A percentile compares a stretch with the other conserved stretches of the same genome.
Conservation (phyloP, 2,113 vertebrate genomes). For the Bostrychus sinensis region DNA sequence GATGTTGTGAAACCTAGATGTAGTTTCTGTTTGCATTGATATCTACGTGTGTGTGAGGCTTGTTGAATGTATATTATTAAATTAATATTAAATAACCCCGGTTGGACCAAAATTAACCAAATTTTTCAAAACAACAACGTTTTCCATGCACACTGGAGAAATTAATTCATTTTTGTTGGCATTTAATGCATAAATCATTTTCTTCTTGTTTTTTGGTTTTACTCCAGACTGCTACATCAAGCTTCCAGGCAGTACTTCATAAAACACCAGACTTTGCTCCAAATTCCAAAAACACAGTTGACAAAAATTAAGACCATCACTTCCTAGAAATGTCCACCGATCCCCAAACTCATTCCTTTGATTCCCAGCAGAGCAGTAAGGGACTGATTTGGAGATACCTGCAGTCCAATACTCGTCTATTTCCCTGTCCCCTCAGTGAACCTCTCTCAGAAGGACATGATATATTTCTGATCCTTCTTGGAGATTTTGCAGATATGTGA, state of each 20-base stretch:
- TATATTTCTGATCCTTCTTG: slow-evolving; percentile 62
- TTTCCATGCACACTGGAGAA: no score
- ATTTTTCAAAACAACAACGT: no score
- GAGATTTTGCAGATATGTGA: slow-evolving; percentile 67
- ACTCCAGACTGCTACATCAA: not conserved
- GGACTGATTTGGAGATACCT: slow-evolving; percentile 11
- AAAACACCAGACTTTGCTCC: slow-evolving; percentile 18
- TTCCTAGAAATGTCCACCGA: slow-evolving; percentile 10
- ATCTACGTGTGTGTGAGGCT: not conserved
- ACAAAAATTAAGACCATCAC: slow-evolving; percentile 21
- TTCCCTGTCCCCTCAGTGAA: slow-evolving; percentile 40
- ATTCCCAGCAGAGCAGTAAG: slow-evolving; percentile 23
- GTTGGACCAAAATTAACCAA: no score
- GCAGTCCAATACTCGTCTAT: slow-evolving; percentile 6
- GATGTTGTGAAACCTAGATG: slow-evolving; percentile 15
- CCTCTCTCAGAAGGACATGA: slow-evolving; percentile 49
- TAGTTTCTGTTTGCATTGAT: not conserved
- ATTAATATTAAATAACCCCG: no score
- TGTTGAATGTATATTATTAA: no score
- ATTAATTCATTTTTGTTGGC: no score
- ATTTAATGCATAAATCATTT: no score
- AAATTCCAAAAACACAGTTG: slow-evolving; percentile 43
- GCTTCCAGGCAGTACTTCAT: no score
- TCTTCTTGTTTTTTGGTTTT: no score
- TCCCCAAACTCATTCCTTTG: slow-evolving; percentile 20